A percentile compares a stretch with the other conserved stretches of the same genome.
phyloP scores from a whole-genome alignment of 2,797 vertebrate genomes.

The Onychomys torridus region DNA sequence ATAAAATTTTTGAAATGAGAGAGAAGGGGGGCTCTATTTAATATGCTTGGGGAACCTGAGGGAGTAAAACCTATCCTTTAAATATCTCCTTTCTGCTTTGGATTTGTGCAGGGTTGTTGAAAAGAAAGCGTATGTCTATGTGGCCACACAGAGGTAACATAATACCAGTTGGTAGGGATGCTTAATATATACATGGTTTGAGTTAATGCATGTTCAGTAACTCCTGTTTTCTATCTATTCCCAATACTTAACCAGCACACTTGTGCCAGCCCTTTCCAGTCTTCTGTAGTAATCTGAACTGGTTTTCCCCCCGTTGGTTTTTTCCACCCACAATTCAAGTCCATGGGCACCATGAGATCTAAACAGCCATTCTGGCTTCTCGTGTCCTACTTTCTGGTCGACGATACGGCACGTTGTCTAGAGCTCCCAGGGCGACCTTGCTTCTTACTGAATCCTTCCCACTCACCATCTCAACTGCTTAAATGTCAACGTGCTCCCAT shows the following conservation, averaged over 20 bases:
- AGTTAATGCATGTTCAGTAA: slow-evolving; percentile 10
- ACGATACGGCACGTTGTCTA: background rate
- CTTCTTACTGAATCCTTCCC: slow-evolving; percentile 1
- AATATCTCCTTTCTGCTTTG: background rate
- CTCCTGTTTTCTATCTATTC: slow-evolving; percentile 38
- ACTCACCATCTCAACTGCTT: background rate
- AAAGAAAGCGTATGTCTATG: background rate
- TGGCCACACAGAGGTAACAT: background rate
- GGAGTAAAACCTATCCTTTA: background rate
- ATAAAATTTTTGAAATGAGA: background rate
- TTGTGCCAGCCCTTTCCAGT: slow-evolving; percentile 11
- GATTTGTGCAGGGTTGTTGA: slow-evolving; percentile 21
- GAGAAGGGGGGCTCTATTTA: background rate
- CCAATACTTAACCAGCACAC: slow-evolving; percentile 19
- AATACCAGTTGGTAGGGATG: background rate
- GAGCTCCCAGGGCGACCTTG: background rate
- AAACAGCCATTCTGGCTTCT: background rate
- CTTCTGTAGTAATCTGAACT: background rate
- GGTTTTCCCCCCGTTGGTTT: background rate
- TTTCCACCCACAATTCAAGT: background rate
- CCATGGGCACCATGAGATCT: background rate
- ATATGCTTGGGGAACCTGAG: background rate
- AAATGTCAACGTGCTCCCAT: background rate
- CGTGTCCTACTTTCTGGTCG: background rate
- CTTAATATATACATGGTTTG: background rate